These are phyloP conservation scores for Halichondria panicea DNA, from an alignment of 37 sponge, comb jelly and placozoan genomes.

Conservation along the genomic window DNA sequence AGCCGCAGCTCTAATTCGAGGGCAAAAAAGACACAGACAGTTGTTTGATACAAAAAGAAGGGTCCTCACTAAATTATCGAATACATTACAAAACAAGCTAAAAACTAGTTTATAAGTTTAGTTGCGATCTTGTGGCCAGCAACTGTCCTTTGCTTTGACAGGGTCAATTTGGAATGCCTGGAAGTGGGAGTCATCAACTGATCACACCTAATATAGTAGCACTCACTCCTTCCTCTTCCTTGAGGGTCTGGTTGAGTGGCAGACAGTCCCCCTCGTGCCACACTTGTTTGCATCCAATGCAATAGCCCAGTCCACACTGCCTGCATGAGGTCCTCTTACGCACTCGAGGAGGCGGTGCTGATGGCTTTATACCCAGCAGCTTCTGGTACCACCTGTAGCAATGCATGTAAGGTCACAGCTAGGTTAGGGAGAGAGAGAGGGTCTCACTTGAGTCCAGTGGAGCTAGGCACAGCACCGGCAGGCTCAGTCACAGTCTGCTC, in stretches of 20 bases:
- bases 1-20: too few species aligned
- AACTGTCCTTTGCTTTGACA: slow-evolving; percentile 7
- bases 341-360: slow-evolving; percentile 1
- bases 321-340: slow-evolving; percentile 11
- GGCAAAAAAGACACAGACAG: too few species aligned
- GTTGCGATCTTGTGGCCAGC: too few species aligned
- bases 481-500: not conserved
- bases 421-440: not conserved
- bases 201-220: not conserved
- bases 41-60: not conserved
- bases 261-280: slow-evolving; percentile 62
- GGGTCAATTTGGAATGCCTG: slow-evolving; percentile 31
- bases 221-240: slow-evolving; percentile 9
- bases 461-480: not conserved
- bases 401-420: not conserved
- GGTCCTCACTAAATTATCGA: too few species aligned
- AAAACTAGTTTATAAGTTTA: too few species aligned
- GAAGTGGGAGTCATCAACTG: not conserved
- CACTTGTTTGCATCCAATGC: slow-evolving; percentile 39
- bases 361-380: not conserved
- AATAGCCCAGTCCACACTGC: slow-evolving; percentile 18
- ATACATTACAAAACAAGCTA: too few species aligned
- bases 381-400: slow-evolving; percentile 19
- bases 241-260: not conserved
- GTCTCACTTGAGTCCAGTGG: slow-evolving; percentile 15